These are phyloP conservation scores for Thunnus albacares DNA, from an alignment of 2,797 vertebrate species.

Conservation along the genomic window DNA sequence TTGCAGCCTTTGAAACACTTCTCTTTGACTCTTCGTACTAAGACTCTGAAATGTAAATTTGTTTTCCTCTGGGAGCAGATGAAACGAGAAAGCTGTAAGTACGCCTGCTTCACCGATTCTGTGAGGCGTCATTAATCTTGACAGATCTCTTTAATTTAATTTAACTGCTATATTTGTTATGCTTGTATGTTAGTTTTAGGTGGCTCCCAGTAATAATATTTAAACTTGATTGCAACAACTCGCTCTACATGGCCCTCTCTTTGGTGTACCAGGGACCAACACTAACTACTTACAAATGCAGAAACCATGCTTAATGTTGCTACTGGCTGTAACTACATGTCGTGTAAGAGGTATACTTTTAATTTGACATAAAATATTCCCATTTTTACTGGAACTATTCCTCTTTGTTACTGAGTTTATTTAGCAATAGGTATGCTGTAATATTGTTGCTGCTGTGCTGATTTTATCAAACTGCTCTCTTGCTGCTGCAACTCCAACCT, in stretches of 20 bases:
- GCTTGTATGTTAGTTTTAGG: constrained; percentile 68
- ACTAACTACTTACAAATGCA: constrained; percentile 39
- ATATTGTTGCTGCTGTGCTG: constrained; percentile 21
- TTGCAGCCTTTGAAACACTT: constrained; percentile 21
- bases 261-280: constrained; percentile 48
- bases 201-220: constrained; percentile 74
- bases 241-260: constrained; percentile 47
- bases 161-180: constrained; percentile 70
- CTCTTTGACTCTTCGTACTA: constrained; percentile 3
- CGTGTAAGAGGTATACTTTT: constrained; percentile 25
- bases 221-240: constrained; percentile 66
- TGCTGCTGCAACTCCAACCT: constrained; percentile 21
- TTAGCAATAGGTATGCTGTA: constrained; percentile 5
- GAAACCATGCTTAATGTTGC: constrained; percentile 41
- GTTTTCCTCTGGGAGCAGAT: constrained; percentile 48
- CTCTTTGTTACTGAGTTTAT: constrained; percentile 31
- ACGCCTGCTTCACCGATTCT: constrained; percentile 28
- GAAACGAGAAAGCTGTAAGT: constrained; percentile 34
- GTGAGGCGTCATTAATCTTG: constrained; percentile 64
- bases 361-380: constrained; percentile 28
- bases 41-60: constrained; percentile 65
- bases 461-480: constrained; percentile 41
- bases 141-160: constrained; percentile 70
- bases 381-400: constrained; percentile 16
- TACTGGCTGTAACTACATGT: constrained; percentile 41